A percentile compares a stretch with the other conserved stretches of the same genome.
Conservation (phyloP, 2,888 invertebrate genomes). For the Phymatocera aterrima region DNA sequence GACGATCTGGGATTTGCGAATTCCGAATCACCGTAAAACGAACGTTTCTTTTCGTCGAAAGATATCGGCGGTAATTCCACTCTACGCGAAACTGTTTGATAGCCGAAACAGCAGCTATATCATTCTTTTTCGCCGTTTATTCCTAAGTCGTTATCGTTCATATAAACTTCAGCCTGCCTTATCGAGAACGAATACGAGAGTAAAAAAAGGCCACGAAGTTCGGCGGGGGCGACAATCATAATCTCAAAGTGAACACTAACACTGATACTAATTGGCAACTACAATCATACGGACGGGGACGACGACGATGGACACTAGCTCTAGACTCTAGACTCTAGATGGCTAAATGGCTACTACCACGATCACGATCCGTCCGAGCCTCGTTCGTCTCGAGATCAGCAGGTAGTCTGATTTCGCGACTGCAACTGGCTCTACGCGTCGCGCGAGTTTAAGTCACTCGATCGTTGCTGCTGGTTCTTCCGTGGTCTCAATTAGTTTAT, state of each 20-base stretch:
- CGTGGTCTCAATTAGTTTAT: neutral
- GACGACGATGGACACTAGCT: slow-evolving; percentile 25
- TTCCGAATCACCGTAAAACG: too few relatives aligned
- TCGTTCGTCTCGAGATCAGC: slow-evolving; percentile 21
- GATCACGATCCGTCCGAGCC: slow-evolving; percentile 2
- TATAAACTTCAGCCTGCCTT: too few relatives aligned
- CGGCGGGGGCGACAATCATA: slow-evolving; percentile 29
- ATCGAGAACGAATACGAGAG: neutral
- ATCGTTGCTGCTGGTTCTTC: slow-evolving; percentile 10
- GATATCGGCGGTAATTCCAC: too few relatives aligned
- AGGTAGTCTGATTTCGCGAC: slow-evolving; percentile 44
- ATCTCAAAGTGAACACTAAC: neutral
- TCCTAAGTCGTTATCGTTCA: too few relatives aligned
- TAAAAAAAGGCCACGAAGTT: neutral
- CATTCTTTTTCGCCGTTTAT: too few relatives aligned
- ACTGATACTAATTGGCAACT: neutral
- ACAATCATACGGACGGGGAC: neutral
- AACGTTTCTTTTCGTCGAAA: too few relatives aligned
- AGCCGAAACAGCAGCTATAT: too few relatives aligned
- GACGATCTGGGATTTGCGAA: too few relatives aligned
- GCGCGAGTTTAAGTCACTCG: too few relatives aligned
- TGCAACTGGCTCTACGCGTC: slow-evolving; percentile 4
- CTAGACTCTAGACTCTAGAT: too few relatives aligned
- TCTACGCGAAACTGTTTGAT: too few relatives aligned
- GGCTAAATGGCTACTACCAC: slow-evolving; percentile 10